Conservation (phyloP, 2,797 vertebrate species). For the Acrocephalus scirpaceus region DNA sequence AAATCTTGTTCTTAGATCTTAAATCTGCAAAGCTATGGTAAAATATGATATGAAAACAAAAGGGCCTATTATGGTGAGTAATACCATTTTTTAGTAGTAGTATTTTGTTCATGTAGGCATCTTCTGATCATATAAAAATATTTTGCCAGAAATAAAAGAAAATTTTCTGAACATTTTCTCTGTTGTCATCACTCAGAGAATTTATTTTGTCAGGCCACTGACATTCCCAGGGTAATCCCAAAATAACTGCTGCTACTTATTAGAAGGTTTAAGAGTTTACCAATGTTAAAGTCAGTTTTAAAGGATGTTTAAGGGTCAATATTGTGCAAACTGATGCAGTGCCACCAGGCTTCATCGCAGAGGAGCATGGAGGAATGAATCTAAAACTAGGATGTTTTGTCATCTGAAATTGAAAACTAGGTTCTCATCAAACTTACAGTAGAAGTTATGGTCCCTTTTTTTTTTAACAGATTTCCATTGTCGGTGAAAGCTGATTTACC, state of each 20-base stretch:
- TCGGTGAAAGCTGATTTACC: neutral
- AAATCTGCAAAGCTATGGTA: neutral
- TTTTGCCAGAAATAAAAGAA: neutral
- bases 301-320: neutral
- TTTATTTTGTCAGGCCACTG: neutral
- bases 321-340: neutral
- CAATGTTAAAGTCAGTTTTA: neutral
- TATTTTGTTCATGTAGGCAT: neutral
- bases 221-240: neutral
- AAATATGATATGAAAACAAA: neutral
- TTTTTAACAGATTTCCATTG: neutral
- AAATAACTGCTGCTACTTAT: neutral
- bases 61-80: fast-evolving
- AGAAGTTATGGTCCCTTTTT: neutral
- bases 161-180: neutral
- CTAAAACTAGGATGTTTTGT: neutral
- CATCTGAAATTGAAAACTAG: neutral
- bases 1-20: neutral
- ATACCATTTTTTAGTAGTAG: neutral
- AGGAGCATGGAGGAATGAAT: neutral
- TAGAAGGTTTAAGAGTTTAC: neutral
- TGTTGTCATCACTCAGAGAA: neutral
- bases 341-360: fast-evolving
- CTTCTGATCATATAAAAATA: neutral
- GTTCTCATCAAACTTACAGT: neutral